Conservation (phyloP, 1,140 invertebrate species). For the Trypoxylus dichotomus region DNA sequence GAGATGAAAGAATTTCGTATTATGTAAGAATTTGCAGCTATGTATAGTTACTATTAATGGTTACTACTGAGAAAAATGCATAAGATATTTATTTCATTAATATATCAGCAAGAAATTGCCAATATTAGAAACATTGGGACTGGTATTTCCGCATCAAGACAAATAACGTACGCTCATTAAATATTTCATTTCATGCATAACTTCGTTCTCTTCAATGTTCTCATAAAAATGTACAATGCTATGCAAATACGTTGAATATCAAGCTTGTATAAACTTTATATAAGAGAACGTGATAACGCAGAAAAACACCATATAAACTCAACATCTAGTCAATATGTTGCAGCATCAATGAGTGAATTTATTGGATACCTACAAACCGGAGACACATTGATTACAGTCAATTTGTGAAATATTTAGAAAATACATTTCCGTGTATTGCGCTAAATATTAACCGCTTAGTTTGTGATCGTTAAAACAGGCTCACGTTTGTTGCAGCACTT, state of each 20-base stretch:
- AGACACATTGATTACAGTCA: background rate
- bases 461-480: too few species aligned
- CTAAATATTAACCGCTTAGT: background rate
- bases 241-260: background rate
- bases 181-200: background rate
- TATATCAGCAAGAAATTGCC: background rate
- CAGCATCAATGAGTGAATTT: background rate
- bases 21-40: background rate
- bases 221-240: too few species aligned
- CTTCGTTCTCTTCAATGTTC: too few species aligned
- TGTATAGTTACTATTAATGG: background rate
- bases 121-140: background rate
- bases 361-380: background rate
- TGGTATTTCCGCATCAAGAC: background rate
- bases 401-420: conserved; percentile 8
- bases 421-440: background rate
- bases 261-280: background rate
- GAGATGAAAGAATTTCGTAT: background rate
- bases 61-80: background rate
- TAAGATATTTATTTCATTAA: background rate
- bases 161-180: background rate
- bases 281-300: background rate
- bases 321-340: background rate
- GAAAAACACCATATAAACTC: background rate
- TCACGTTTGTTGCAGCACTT: too few species aligned